A percentile compares a stretch with the other conserved stretches of the same genome.
These are phyloP conservation scores for Crematogaster levior DNA, from an alignment of 2,888 invertebrate species.

Conservation along the genomic window DNA sequence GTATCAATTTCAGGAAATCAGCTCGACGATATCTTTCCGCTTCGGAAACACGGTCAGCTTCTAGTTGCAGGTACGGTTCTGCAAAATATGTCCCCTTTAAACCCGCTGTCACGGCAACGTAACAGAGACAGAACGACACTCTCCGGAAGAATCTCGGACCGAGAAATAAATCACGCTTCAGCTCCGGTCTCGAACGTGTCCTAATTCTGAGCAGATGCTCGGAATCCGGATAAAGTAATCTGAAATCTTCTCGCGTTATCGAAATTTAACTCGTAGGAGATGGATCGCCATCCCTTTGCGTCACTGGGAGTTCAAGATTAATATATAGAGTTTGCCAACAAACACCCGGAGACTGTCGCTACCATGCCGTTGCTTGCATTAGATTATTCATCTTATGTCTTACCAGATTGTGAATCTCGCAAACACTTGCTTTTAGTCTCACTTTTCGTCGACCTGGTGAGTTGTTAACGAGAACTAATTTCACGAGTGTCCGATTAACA, in stretches of 20 bases:
- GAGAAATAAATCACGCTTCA: slow-evolving; percentile 50
- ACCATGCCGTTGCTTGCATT: background rate
- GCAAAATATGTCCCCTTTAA: slow-evolving; percentile 43
- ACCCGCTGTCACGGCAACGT: slow-evolving; percentile 9
- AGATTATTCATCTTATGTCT: background rate
- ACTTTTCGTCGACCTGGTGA: background rate
- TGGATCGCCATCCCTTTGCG: background rate
- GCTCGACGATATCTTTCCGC: slow-evolving; percentile 64
- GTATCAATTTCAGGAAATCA: slow-evolving; percentile 76
- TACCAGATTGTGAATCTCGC: background rate
- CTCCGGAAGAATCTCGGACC: slow-evolving; percentile 32
- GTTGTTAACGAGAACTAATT: slow-evolving; percentile 38
- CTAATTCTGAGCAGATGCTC: slow-evolving; percentile 41
- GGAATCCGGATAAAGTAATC: slow-evolving; percentile 45
- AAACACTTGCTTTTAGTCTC: background rate
- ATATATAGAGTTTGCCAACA: slow-evolving; percentile 15
- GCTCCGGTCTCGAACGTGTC: slow-evolving; percentile 25
- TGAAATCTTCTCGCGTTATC: slow-evolving; percentile 41
- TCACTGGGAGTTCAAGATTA: slow-evolving; percentile 6
- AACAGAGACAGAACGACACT: background rate
- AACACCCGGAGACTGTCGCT: background rate
- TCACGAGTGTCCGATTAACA: slow-evolving; percentile 36
- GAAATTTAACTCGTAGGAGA: slow-evolving; percentile 15
- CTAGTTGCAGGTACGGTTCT: slow-evolving; percentile 15
- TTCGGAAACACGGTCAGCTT: slow-evolving; percentile 20